Evolutionary conservation across 2,888 invertebrate species (phyloP).

Genomic region (Spodoptera littoralis): DNA sequence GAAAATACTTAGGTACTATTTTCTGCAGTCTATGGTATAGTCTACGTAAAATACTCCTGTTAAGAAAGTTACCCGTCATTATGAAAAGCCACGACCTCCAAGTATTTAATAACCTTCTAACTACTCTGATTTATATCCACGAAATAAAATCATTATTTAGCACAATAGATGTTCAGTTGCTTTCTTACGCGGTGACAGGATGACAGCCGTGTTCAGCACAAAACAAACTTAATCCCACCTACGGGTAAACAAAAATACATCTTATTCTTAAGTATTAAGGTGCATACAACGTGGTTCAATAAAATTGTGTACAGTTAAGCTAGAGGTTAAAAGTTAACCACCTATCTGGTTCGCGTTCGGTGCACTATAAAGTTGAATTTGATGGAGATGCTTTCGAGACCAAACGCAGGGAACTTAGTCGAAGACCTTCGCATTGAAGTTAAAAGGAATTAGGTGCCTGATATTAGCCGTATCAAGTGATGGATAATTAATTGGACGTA

Average conservation of each 20-base stretch:
- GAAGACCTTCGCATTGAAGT: too few species aligned
- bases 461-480: too few species aligned
- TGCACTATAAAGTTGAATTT: slow-evolving; percentile 61
- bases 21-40: too few species aligned
- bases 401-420: too few species aligned
- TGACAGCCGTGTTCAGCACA: slow-evolving; percentile 48
- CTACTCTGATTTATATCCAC: slow-evolving; percentile 62
- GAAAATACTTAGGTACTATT: too few species aligned
- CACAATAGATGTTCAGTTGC: slow-evolving; percentile 64
- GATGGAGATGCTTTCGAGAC: slow-evolving; percentile 35
- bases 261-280: background rate
- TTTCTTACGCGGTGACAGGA: slow-evolving; percentile 70
- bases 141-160: slow-evolving; percentile 76
- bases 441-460: too few species aligned
- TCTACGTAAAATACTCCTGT: background rate
- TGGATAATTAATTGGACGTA: too few species aligned
- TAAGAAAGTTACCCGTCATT: slow-evolving; percentile 20
- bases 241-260: background rate
- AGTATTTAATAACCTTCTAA: slow-evolving; percentile 43
- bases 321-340: slow-evolving; percentile 76
- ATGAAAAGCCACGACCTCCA: slow-evolving; percentile 37
- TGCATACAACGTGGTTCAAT: background rate
- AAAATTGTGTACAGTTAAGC: slow-evolving; percentile 40
- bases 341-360: slow-evolving; percentile 64
- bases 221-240: slow-evolving; percentile 29